A percentile compares a stretch with the other conserved stretches of the same genome.
phyloP scores from a whole-genome alignment of 2,113 vertebrate species.

The Gorsachius goisagi region DNA sequence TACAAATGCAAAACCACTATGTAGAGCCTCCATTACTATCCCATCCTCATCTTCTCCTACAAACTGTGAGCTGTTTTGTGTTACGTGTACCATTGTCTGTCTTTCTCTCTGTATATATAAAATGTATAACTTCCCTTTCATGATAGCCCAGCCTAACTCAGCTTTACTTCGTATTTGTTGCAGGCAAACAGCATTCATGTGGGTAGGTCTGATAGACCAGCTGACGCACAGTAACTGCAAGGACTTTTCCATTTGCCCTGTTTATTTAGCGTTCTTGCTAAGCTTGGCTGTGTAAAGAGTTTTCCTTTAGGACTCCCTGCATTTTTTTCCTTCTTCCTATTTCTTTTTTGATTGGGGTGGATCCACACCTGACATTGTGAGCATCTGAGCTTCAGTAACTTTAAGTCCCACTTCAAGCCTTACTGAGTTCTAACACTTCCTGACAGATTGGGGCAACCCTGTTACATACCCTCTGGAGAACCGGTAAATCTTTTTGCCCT shows the following conservation, averaged over 20 bases:
- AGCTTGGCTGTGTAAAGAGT: not conserved
- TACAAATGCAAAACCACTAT: not conserved
- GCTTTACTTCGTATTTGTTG: not conserved
- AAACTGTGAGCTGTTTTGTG: not conserved
- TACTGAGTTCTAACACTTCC: constrained; percentile 45
- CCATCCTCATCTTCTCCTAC: not conserved
- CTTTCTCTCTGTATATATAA: not conserved
- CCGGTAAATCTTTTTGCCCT: constrained; percentile 47
- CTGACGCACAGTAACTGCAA: not conserved
- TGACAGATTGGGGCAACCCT: constrained; percentile 62
- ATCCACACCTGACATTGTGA: constrained; percentile 50
- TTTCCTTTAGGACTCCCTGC: not conserved
- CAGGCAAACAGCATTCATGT: not conserved
- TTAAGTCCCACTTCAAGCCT: constrained; percentile 36
- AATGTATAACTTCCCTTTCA: not conserved
- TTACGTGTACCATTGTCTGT: not conserved
- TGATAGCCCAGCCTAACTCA: not conserved
- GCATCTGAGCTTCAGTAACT: constrained; percentile 45
- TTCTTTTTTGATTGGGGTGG: not conserved
- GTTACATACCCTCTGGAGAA: constrained; percentile 36
- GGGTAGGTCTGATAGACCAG: not conserved
- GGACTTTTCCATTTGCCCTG: not conserved
- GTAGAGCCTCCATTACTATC: not conserved
- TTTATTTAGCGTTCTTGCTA: not conserved
- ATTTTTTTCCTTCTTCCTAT: not conserved